Conservation (phyloP, 2,888 invertebrate genomes). For the Agrochola litura region DNA sequence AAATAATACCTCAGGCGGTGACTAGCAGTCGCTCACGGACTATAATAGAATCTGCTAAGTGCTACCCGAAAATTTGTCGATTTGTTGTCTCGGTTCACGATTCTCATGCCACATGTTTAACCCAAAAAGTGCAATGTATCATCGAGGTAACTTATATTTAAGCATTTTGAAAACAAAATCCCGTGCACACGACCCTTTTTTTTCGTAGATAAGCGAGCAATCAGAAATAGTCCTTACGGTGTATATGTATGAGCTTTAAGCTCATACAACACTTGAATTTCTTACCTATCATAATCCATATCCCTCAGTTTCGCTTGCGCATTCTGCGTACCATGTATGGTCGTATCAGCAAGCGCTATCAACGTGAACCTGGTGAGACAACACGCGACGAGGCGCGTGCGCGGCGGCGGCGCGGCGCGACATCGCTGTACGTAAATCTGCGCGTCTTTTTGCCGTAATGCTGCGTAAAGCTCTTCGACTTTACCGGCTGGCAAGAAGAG, state of each 20-base stretch:
- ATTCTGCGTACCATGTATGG: conserved; percentile 95
- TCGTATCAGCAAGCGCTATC: conserved; percentile 95
- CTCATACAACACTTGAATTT: background rate
- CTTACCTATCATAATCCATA: conserved; percentile 94
- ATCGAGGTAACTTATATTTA: too few species aligned
- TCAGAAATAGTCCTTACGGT: too few species aligned
- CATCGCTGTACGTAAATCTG: conserved; percentile 97
- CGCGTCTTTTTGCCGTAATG: conserved; percentile 96
- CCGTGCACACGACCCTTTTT: too few species aligned
- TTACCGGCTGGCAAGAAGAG: conserved; percentile 95
- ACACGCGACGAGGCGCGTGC: conserved; percentile 95
- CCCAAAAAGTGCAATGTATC: background rate
- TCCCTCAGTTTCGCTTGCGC: conserved; percentile 94
- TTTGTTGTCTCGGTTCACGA: background rate
- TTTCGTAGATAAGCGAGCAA: too few species aligned
- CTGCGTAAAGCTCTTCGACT: conserved; percentile 96
- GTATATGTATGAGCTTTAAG: too few species aligned
- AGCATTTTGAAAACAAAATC: too few species aligned
- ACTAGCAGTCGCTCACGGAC: too few species aligned
- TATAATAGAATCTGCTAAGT: too few species aligned
- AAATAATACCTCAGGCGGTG: too few species aligned
- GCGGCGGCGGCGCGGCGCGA: conserved; percentile 91
- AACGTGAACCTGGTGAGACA: conserved; percentile 92
- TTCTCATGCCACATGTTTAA: background rate
- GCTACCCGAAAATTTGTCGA: background rate